A percentile compares a stretch with the other conserved stretches of the same genome.
Evolutionary conservation across 2,797 vertebrate species (phyloP).

Genomic region (Enteromius unitaeniatus): DNA sequence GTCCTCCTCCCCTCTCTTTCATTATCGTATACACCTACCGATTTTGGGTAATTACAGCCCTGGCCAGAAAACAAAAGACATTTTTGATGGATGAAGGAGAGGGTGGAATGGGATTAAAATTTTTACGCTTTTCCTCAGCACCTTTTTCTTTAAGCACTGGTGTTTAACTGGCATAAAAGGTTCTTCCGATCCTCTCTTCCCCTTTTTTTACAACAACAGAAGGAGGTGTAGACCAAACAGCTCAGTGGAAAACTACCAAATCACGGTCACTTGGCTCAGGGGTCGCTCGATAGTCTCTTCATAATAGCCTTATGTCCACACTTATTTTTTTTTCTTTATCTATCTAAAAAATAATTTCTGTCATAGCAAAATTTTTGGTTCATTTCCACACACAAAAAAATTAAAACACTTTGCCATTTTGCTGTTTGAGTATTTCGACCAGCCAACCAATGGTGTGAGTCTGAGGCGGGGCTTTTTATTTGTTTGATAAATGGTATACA

Average conservation of each 20-base stretch:
- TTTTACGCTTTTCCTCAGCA: slow-evolving; percentile 43
- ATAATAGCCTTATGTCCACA: neutral
- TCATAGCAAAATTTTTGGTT: neutral
- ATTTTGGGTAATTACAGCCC: slow-evolving; percentile 60
- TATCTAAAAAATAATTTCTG: neutral
- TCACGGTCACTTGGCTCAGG: neutral
- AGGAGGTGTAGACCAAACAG: slow-evolving; percentile 24
- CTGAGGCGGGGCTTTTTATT: neutral
- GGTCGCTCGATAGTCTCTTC: neutral
- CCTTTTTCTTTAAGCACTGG: slow-evolving; percentile 43
- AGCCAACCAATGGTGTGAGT: neutral
- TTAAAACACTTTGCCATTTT: neutral
- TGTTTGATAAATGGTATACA: neutral
- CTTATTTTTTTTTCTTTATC: neutral
- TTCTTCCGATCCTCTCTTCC: slow-evolving; percentile 28
- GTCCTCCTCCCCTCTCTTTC: slow-evolving; percentile 53
- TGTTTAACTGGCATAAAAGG: slow-evolving; percentile 29
- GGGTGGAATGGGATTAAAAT: slow-evolving; percentile 61
- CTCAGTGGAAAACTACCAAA: slow-evolving; percentile 24
- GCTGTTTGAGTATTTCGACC: neutral
- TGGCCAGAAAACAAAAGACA: slow-evolving; percentile 50
- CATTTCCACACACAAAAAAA: neutral
- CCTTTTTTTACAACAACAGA: slow-evolving; percentile 21
- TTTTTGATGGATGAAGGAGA: slow-evolving; percentile 54
- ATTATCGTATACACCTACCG: slow-evolving; percentile 50